Evolutionary conservation across 2,888 invertebrate species (phyloP).

Genomic region (Xestia rhomboidea): DNA sequence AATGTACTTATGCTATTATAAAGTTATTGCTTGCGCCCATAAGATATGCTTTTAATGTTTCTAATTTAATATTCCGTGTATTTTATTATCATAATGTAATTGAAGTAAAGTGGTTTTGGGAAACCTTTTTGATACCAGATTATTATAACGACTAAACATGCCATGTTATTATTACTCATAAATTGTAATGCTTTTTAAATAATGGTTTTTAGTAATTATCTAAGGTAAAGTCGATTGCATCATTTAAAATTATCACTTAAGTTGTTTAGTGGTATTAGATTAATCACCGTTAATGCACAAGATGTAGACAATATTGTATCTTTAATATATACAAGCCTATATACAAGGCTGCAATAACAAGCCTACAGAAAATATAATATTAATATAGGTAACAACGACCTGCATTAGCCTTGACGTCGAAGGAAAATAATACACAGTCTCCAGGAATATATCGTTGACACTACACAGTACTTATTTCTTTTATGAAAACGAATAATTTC

Average conservation of each 20-base stretch:
- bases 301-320: constrained; percentile 49
- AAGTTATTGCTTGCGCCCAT: constrained; percentile 77
- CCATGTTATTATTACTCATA: constrained; percentile 57
- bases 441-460: neutral
- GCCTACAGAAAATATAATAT: constrained; percentile 20
- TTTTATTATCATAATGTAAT: constrained; percentile 57
- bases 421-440: constrained; percentile 31
- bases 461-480: neutral
- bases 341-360: constrained; percentile 40
- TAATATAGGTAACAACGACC: constrained; percentile 13
- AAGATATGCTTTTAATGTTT: constrained; percentile 69
- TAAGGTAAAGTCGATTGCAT: constrained; percentile 43
- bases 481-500: constrained; percentile 6
- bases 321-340: constrained; percentile 60
- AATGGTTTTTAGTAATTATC: constrained; percentile 40
- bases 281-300: constrained; percentile 58
- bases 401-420: constrained; percentile 11
- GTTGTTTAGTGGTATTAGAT: constrained; percentile 39
- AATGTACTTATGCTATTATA: constrained; percentile 81
- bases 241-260: constrained; percentile 52
- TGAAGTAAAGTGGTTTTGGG: constrained; percentile 58
- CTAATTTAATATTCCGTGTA: constrained; percentile 61
- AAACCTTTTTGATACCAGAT: constrained; percentile 37
- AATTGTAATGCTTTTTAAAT: constrained; percentile 55
- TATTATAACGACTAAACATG: constrained; percentile 44